phyloP scores from a whole-genome alignment of 2,888 invertebrate genomes.

The Mythimna albipuncta region DNA sequence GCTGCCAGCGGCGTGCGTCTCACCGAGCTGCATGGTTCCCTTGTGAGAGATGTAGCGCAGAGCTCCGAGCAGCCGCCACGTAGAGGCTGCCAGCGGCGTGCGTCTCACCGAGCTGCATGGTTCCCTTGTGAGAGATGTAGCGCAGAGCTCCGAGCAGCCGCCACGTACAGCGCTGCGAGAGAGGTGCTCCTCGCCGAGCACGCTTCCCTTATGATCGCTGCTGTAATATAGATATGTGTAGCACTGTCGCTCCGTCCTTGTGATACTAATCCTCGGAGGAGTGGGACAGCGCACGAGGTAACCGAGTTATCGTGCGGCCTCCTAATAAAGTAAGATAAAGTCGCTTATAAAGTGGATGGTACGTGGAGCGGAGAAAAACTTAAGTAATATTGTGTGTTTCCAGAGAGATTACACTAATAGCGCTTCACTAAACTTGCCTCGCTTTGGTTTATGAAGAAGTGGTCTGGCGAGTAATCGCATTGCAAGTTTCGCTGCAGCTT shows the following conservation, averaged over 20 bases:
- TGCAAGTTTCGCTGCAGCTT: constrained; percentile 10
- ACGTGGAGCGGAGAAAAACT: constrained; percentile 55
- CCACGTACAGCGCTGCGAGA: background rate
- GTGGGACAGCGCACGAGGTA: constrained; percentile 33
- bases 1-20: too few relatives aligned
- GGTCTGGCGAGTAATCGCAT: constrained; percentile 19
- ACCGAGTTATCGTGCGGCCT: constrained; percentile 50
- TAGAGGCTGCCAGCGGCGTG: too few relatives aligned
- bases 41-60: too few relatives aligned
- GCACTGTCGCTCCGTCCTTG: constrained; percentile 51
- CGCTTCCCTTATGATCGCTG: constrained; percentile 37
- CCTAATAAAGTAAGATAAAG: constrained; percentile 66
- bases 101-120: too few relatives aligned
- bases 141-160: background rate
- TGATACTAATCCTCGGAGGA: constrained; percentile 39
- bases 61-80: too few relatives aligned
- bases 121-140: too few relatives aligned
- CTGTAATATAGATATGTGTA: constrained; percentile 47
- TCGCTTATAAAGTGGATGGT: constrained; percentile 60
- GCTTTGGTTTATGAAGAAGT: constrained; percentile 27
- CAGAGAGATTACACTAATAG: constrained; percentile 61
- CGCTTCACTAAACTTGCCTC: constrained; percentile 37
- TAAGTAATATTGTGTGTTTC: constrained; percentile 64
- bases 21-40: constrained; percentile 7
- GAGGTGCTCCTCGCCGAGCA: too few relatives aligned